phyloP scores from a whole-genome alignment of 53 echinoderm and acorn worm genomes.

The Stichopus horrens region DNA sequence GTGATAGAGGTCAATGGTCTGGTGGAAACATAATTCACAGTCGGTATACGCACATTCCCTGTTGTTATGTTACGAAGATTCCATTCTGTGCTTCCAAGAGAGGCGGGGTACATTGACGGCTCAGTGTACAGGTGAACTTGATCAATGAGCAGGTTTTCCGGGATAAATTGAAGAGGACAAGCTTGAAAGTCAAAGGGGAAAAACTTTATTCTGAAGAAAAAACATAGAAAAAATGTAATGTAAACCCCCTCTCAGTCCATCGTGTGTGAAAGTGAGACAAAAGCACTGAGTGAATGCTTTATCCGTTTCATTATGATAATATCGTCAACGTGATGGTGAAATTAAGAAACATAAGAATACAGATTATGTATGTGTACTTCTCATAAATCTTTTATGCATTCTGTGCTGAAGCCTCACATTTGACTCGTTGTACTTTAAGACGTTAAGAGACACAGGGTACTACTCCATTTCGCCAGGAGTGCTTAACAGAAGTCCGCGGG shows the following conservation, averaged over 20 bases:
- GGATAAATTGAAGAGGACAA: not conserved
- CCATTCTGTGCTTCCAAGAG: not conserved
- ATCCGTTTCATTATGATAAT: too few relatives aligned
- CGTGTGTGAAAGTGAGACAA: not conserved
- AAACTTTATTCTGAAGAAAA: not conserved
- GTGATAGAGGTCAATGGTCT: not conserved
- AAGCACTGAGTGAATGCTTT: too few relatives aligned
- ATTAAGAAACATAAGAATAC: too few relatives aligned
- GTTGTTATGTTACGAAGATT: not conserved
- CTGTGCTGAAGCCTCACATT: too few relatives aligned
- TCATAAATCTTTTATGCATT: too few relatives aligned
- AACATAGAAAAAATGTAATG: not conserved
- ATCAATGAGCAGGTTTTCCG: not conserved
- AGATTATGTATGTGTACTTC: too few relatives aligned
- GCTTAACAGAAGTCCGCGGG: too few relatives aligned
- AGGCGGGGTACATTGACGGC: too few relatives aligned
- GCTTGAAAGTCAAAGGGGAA: slow-evolving; percentile 14
- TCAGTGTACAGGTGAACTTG: not conserved
- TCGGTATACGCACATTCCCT: not conserved
- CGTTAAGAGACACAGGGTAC: too few relatives aligned
- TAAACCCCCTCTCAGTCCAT: not conserved
- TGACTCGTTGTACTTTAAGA: too few relatives aligned
- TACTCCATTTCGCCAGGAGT: too few relatives aligned
- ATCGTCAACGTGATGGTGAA: too few relatives aligned
- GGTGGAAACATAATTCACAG: not conserved